phyloP scores from a whole-genome alignment of 2,888 invertebrate species.

The Thecophora atra region DNA sequence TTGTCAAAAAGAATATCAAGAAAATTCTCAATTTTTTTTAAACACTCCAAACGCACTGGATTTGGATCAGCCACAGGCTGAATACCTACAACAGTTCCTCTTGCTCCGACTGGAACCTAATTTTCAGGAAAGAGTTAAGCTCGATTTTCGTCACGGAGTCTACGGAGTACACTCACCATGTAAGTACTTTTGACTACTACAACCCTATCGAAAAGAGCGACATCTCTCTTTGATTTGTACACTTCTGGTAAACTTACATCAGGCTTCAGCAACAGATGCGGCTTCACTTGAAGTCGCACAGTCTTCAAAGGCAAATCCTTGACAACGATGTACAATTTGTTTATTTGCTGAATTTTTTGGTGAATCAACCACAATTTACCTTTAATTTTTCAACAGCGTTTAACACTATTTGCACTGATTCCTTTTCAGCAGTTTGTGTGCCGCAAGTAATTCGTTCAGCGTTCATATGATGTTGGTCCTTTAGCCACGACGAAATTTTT shows the following conservation, averaged over 20 bases:
- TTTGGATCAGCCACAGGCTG: conserved; percentile 63
- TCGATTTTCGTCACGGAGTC: not conserved
- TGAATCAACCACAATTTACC: conserved; percentile 49
- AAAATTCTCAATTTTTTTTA: conserved; percentile 70
- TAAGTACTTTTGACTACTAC: conserved; percentile 79
- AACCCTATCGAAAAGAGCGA: conserved; percentile 81
- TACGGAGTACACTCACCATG: conserved; percentile 69
- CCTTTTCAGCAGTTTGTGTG: conserved; percentile 76
- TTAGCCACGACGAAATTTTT: conserved; percentile 76
- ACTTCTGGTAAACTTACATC: conserved; percentile 68
- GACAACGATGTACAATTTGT: conserved; percentile 16
- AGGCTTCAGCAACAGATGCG: conserved; percentile 73
- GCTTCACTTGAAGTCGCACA: conserved; percentile 80
- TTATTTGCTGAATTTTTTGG: conserved; percentile 5
- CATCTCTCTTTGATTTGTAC: conserved; percentile 49
- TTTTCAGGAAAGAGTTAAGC: conserved; percentile 39
- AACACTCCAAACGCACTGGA: conserved; percentile 67
- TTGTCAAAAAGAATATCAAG: conserved; percentile 87
- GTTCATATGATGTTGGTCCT: conserved; percentile 72
- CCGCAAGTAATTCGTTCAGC: conserved; percentile 76
- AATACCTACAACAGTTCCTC: conserved; percentile 86
- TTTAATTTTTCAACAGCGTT: conserved; percentile 64
- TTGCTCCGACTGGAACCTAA: conserved; percentile 78
- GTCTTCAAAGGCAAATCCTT: conserved; percentile 65
- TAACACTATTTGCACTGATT: conserved; percentile 68